These are phyloP conservation scores for Diorhabda sublineata DNA, from an alignment of 1,140 invertebrate genomes.

Conservation along the genomic window DNA sequence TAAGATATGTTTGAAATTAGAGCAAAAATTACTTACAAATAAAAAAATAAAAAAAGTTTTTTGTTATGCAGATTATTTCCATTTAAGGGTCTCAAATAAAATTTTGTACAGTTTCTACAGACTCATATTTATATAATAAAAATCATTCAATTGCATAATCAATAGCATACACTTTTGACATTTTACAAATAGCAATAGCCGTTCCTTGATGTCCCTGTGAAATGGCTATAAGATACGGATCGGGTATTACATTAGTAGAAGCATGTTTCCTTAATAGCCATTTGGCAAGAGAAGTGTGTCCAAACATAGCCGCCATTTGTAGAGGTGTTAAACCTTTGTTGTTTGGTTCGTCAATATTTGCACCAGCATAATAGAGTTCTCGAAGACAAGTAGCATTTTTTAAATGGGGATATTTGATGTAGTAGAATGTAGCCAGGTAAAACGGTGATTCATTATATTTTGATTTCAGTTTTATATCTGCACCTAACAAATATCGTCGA, in stretches of 20 bases:
- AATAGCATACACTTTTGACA: neutral
- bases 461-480: slow-evolving; percentile 33
- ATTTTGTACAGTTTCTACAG: too few species aligned
- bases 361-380: slow-evolving; percentile 39
- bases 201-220: slow-evolving; percentile 26
- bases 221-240: slow-evolving; percentile 30
- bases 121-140: too few species aligned
- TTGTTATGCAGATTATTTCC: too few species aligned
- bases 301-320: slow-evolving; percentile 40
- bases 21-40: too few species aligned
- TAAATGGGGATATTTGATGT: slow-evolving; percentile 27
- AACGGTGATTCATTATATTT: slow-evolving; percentile 32
- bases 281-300: slow-evolving; percentile 35
- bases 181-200: slow-evolving; percentile 21
- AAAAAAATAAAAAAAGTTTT: too few species aligned
- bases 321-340: slow-evolving; percentile 31
- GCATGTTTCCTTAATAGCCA: slow-evolving; percentile 40
- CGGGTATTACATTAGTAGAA: slow-evolving; percentile 21
- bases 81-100: too few species aligned
- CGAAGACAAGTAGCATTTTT: slow-evolving; percentile 40
- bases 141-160: neutral
- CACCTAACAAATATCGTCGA: slow-evolving; percentile 24
- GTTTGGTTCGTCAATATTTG: slow-evolving; percentile 35
- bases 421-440: slow-evolving; percentile 36
- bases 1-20: too few species aligned